Conservation (phyloP, 2,113 vertebrate species). For the Eira barbara region DNA sequence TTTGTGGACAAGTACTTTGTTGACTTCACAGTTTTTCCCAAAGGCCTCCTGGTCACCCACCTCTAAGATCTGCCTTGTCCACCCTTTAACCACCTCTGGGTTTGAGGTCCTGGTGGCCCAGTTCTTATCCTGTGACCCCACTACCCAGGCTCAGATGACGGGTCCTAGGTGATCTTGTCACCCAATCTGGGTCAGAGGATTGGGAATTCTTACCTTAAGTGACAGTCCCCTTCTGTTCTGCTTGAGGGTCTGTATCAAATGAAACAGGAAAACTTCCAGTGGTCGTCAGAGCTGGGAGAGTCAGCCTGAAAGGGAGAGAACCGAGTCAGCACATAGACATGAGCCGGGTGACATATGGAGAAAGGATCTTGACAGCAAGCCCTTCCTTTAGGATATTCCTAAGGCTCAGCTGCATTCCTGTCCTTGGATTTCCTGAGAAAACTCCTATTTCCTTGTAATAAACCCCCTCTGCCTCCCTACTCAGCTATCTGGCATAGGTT, state of each 20-base stretch:
- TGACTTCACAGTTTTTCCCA: not conserved
- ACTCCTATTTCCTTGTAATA: not conserved
- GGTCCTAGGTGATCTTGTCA: too few species aligned
- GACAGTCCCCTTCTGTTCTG: not conserved
- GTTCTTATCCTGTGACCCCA: not conserved
- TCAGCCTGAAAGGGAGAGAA: not conserved
- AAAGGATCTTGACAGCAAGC: not conserved
- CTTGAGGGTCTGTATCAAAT: not conserved
- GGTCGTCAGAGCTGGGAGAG: not conserved
- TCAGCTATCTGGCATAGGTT: not conserved
- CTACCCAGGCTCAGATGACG: not conserved
- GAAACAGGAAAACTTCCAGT: not conserved
- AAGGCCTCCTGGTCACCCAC: not conserved
- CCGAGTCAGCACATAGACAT: not conserved
- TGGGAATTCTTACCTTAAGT: not conserved
- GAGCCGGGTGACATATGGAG: not conserved
- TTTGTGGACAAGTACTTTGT: not conserved
- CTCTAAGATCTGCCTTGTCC: not conserved
- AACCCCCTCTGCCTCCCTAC: not conserved
- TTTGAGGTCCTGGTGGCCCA: not conserved
- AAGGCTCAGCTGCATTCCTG: not conserved
- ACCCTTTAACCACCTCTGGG: not conserved
- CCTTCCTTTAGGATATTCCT: not conserved
- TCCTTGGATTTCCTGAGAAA: slow-evolving; percentile 31
- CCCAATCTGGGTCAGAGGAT: not conserved